Conservation (phyloP, 30 jellyfish, hydroid and myxozoan species). For the Pseudorhiza aurosa region DNA sequence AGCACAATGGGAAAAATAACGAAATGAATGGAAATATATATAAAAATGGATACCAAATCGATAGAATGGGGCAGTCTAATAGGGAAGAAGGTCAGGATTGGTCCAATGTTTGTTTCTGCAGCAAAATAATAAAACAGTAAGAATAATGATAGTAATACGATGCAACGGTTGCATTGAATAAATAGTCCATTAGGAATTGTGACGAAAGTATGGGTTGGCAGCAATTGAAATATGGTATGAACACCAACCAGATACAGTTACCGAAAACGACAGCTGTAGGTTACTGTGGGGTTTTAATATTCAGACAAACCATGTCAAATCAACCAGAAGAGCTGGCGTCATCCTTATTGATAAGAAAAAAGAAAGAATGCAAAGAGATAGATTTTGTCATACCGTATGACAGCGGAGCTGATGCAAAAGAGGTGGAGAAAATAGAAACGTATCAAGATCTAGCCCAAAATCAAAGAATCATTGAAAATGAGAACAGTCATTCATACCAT, state of each 20-base stretch:
- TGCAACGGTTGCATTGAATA: neutral
- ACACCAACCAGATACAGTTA: constrained; percentile 3
- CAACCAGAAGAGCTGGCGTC: constrained; percentile 1
- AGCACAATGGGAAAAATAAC: no score
- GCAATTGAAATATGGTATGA: constrained; percentile 3
- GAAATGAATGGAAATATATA: no score
- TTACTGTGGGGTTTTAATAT: constrained; percentile 7
- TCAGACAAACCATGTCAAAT: constrained; percentile 3
- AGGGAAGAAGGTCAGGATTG: no score
- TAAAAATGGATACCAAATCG: no score
- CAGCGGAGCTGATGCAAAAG: constrained; percentile 13
- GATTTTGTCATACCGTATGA: constrained; percentile 20
- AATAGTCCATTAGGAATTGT: constrained; percentile 3
- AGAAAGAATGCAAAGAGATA: neutral
- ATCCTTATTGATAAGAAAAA: neutral
- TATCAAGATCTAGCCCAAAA: constrained; percentile 24
- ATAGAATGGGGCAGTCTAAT: no score
- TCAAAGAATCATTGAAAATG: constrained; percentile 23
- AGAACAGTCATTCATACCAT: constrained; percentile 4
- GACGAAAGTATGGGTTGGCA: constrained; percentile 2
- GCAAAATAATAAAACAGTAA: no score
- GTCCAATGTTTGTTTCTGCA: no score
- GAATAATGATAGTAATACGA: no score
- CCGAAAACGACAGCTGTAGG: constrained; percentile 3
- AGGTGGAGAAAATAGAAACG: constrained; percentile 19